phyloP scores from a whole-genome alignment of 1,140 invertebrate species.

The Camponotus floridanus region DNA sequence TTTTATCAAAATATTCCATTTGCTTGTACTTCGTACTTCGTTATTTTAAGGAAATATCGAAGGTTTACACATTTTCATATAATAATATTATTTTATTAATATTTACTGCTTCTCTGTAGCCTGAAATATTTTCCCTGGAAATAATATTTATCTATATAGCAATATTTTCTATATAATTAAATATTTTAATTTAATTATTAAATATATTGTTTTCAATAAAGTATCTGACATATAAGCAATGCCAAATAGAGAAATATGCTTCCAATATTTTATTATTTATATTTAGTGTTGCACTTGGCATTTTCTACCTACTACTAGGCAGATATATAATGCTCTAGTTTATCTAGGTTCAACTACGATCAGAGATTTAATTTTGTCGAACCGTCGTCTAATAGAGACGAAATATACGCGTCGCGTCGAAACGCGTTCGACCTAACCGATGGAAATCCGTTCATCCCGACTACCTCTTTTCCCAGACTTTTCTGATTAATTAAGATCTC shows the following conservation, averaged over 20 bases:
- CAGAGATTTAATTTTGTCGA: slow-evolving; percentile 66
- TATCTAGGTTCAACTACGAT: slow-evolving; percentile 52
- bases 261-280: slow-evolving; percentile 14
- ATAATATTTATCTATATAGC: neutral
- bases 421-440: slow-evolving; percentile 28
- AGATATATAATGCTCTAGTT: slow-evolving; percentile 28
- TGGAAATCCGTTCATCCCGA: slow-evolving; percentile 31
- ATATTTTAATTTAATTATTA: neutral
- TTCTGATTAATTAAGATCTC: slow-evolving; percentile 41
- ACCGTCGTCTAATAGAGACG: slow-evolving; percentile 24
- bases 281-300: neutral
- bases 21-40: neutral
- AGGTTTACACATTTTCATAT: neutral
- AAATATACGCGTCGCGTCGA: slow-evolving; percentile 15
- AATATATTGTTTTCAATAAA: neutral
- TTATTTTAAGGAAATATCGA: neutral
- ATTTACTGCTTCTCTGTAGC: neutral
- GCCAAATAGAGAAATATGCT: neutral
- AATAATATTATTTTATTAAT: neutral
- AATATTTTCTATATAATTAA: neutral
- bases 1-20: neutral
- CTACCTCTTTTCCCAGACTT: neutral
- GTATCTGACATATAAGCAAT: neutral
- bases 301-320: neutral
- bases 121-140: neutral